Evolutionary conservation across 37 sponge, comb jelly and placozoan genomes (phyloP), one percentile per base, ranked within the genome.

Genomic region (Hormiphora californensis): DNA sequence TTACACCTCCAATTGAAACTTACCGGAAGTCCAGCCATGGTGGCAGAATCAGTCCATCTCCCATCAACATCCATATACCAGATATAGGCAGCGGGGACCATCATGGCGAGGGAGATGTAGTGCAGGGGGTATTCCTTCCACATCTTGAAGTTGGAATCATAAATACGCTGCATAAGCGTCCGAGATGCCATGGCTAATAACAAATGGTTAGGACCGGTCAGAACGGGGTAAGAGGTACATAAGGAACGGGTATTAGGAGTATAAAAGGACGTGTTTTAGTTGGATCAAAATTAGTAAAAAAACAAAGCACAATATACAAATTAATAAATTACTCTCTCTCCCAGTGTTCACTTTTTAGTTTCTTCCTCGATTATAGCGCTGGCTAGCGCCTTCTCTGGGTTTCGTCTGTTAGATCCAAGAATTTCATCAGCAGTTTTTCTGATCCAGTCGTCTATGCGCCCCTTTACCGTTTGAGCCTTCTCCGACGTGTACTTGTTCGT

Each of bases 71-170:
- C 81, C 1, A 22, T 9, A 21, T 19, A 40, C 9, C 1, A 19
- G 1, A 73, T 40, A 39, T 40, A 40, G 3, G 0, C 4, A 19
- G 23, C 25, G 0, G 81, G 81, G 5, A 73, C 44, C 0, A 73
- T 15, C 9, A 33, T 8, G 23, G 38, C 0, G 1, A 73, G 46
- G 5, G 39, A 36, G 7, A 4, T 0, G 44, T 73, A 73, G 28
- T 73, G 81, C 4, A 73, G 28, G 43, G 81, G 81, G 25, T 73
- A 28, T 5, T 73, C 44, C 46, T 36, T 39, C 81, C 81, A 73
- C 46, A 73, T 41, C 23, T 28, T 22, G 22, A 73, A 73, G 44
- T 73, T 73, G 41, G 23, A 39, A 21, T 73, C 44, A 39, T 17
- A 41, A 28, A 73, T 43, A 4, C 19, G 5, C 81, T 73, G n/a